Evolutionary conservation across 2,888 invertebrate species (phyloP).

Genomic region (Artemia sinica): DNA sequence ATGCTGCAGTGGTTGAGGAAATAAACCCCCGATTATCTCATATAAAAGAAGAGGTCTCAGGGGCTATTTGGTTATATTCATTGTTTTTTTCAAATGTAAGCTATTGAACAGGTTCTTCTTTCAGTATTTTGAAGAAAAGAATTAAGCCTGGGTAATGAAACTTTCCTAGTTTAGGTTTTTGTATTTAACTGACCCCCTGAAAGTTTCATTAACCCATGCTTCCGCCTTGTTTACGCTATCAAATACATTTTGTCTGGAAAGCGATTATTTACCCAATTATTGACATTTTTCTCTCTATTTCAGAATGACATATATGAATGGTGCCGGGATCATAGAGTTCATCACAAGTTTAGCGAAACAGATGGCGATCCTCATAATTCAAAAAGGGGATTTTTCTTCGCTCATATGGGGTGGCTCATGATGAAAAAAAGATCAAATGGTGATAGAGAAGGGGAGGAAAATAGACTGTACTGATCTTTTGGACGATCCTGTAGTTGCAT

Average conservation of each 20-base stretch:
- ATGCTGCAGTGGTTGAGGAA: too few species aligned
- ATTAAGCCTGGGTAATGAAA: too few species aligned
- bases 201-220: too few species aligned
- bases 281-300: slow-evolving; percentile 25
- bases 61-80: too few species aligned
- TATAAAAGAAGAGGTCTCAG: too few species aligned
- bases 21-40: too few species aligned
- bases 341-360: slow-evolving; percentile 45
- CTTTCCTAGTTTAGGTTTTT: too few species aligned
- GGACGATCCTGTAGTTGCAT: slow-evolving; percentile 54
- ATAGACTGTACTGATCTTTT: slow-evolving; percentile 66
- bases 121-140: too few species aligned
- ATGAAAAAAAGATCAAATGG: slow-evolving; percentile 69
- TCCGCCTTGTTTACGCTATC: background rate
- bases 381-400: slow-evolving; percentile 69
- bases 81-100: too few species aligned
- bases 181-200: too few species aligned
- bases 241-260: background rate
- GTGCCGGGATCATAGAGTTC: slow-evolving; percentile 33
- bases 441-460: slow-evolving; percentile 51
- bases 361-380: slow-evolving; percentile 67
- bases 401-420: slow-evolving; percentile 84
- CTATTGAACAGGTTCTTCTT: too few species aligned
- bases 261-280: background rate
- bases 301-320: slow-evolving; percentile 35